Base-by-base conservation (phyloP, 2,797 vertebrate genomes). In the Hypotaenidia okinawae region DNA sequence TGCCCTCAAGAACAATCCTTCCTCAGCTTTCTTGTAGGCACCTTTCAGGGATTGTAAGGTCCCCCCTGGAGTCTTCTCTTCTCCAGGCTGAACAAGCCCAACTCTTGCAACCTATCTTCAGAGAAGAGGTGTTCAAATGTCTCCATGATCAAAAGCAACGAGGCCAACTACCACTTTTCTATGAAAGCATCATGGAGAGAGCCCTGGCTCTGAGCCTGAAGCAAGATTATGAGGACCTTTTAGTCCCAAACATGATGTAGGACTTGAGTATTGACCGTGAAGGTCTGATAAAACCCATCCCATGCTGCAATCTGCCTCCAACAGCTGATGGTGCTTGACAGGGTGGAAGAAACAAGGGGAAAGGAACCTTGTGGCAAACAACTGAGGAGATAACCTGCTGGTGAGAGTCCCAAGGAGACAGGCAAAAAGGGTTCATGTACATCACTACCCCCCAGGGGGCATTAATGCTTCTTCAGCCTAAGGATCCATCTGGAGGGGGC, bases 401-500 rank as follows among this genome's bases (percentile, higher is more conserved):
- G 1, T 33, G 43, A 59, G 45, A 76, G 64, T 66, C 76, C 58
- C 82, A 55, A 11, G 32, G 70, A 72, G 86, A 72, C 18, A 0
- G 22, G 45, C 21, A n/a, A 58, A 41, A 58, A 58, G 51, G 9
- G 2, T 32, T 57, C 61, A 33, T 6, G 0, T 21, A 16, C 62
- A 73, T 55, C 49, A 4, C 19, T 5, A n/a, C 5, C 45, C 10
- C 19, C 45, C 52, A 6, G 39, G 10, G 10, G 13, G 33, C 16
- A 66, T 35, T 57, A 68, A n/a, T 2, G 24, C 10, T 10, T 33
- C 51, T 52, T 63, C 1, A 1, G 33, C 19, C 0, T 7, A 52
- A 59, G 17, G 13, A 25, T 54, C 35, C n/a, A n/a, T n/a, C n/a
- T n/a, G n/a, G n/a, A 10, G 1, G 2, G 45, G 1, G 2, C 21